Conservation (phyloP, 2,797 vertebrate genomes). For the Ciconia nigra region DNA sequence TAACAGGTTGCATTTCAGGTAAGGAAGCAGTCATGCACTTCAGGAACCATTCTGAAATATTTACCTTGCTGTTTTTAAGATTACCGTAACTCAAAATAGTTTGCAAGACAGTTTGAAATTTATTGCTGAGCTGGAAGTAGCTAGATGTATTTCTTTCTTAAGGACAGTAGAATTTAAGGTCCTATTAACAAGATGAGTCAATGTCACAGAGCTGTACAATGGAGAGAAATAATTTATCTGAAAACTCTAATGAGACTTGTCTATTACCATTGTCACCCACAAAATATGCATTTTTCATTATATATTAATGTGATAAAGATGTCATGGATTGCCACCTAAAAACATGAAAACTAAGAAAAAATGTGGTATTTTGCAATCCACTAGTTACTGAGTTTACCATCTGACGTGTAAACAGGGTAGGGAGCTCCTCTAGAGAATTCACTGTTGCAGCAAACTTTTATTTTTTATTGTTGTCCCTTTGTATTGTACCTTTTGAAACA, state of each 20-base stretch:
- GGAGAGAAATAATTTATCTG: constrained; percentile 17
- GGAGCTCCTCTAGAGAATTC: not conserved
- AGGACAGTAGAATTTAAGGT: not conserved
- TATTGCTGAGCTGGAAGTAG: not conserved
- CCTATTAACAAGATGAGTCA: constrained; percentile 4
- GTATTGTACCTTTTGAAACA: not conserved
- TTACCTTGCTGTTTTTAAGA: constrained; percentile 18
- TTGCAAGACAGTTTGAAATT: not conserved
- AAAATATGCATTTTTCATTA: not conserved
- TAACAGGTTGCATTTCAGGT: not conserved
- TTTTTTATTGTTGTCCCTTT: not conserved
- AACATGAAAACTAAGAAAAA: not conserved
- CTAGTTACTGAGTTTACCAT: not conserved
- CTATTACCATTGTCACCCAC: not conserved
- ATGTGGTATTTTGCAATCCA: not conserved
- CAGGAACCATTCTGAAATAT: constrained; percentile 13
- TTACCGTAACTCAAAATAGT: constrained; percentile 1
- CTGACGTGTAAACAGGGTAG: not conserved
- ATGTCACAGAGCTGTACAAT: not conserved
- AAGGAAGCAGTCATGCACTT: constrained; percentile 12
- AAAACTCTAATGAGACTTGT: not conserved
- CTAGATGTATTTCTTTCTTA: not conserved
- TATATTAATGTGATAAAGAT: not conserved
- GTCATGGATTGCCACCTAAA: not conserved
- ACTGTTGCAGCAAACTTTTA: not conserved